These are phyloP conservation scores for Smithornis capensis DNA, from an alignment of 2,113 vertebrate species.

Conservation along the genomic window DNA sequence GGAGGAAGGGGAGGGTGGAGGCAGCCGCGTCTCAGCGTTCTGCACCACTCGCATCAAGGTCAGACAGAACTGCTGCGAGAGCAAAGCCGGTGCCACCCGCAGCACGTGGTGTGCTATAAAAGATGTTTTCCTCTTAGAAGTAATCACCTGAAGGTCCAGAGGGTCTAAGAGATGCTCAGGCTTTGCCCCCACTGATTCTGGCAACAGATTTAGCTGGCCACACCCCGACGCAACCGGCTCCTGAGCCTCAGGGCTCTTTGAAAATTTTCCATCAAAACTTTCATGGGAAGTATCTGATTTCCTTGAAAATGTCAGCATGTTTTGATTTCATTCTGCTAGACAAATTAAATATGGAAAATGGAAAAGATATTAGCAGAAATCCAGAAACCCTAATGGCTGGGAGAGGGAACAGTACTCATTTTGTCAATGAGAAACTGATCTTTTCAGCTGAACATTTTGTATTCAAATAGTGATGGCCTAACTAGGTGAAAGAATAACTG, in stretches of 20 bases:
- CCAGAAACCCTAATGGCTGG: not conserved
- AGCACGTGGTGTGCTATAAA: not conserved
- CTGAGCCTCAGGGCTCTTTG: not conserved
- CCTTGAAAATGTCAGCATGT: constrained; percentile 10
- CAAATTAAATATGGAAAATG: not conserved
- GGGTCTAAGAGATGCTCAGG: not conserved
- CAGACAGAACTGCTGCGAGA: constrained; percentile 24
- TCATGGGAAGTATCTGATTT: not conserved
- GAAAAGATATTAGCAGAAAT: not conserved
- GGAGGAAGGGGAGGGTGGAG: not conserved
- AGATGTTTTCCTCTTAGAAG: not conserved
- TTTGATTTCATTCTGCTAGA: constrained; percentile 17
- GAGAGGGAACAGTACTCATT: not conserved
- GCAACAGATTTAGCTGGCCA: not conserved
- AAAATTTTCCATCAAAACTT: constrained; percentile 46
- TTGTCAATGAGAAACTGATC: not conserved
- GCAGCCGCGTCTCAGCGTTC: not conserved
- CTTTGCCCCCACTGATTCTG: not conserved
- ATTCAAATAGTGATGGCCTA: not conserved
- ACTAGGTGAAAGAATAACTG: not conserved
- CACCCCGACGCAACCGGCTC: not conserved
- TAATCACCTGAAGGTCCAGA: not conserved
- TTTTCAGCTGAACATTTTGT: not conserved
- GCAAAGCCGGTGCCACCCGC: not conserved
- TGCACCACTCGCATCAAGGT: constrained; percentile 38